A percentile compares a stretch with the other conserved stretches of the same genome.
phyloP scores from a whole-genome alignment of 2,113 vertebrate genomes.

The Galemys pyrenaicus region DNA sequence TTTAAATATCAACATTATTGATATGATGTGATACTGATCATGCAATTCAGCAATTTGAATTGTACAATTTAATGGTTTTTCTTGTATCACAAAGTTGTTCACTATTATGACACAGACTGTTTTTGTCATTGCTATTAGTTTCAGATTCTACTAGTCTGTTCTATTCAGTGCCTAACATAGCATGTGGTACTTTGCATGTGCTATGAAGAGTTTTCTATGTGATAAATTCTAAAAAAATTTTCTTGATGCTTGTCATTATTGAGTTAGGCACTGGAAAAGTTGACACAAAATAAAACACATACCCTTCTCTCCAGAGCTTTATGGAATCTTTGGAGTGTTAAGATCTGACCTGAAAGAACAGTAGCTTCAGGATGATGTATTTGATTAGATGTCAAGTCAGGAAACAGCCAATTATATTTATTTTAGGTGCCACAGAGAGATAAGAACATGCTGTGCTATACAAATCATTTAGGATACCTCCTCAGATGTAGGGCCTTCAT shows the following conservation, averaged over 20 bases:
- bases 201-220: not conserved
- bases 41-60: not conserved
- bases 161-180: not conserved
- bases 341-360: not conserved
- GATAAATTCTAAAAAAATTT: not conserved
- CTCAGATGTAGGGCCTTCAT: accelerated
- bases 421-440: not conserved
- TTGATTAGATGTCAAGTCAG: not conserved
- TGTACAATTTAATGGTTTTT: not conserved
- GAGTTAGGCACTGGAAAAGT: not conserved
- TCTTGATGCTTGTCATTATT: not conserved
- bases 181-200: not conserved
- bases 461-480: not conserved
- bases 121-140: not conserved
- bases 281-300: not conserved
- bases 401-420: not conserved
- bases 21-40: not conserved
- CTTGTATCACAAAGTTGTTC: not conserved
- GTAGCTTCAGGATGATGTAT: not conserved
- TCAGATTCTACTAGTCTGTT: not conserved
- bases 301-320: not conserved
- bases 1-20: not conserved
- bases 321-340: too few species aligned
- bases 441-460: accelerated
- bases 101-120: not conserved